phyloP scores from a whole-genome alignment of 2,797 vertebrate genomes.

The Cuculus canorus region DNA sequence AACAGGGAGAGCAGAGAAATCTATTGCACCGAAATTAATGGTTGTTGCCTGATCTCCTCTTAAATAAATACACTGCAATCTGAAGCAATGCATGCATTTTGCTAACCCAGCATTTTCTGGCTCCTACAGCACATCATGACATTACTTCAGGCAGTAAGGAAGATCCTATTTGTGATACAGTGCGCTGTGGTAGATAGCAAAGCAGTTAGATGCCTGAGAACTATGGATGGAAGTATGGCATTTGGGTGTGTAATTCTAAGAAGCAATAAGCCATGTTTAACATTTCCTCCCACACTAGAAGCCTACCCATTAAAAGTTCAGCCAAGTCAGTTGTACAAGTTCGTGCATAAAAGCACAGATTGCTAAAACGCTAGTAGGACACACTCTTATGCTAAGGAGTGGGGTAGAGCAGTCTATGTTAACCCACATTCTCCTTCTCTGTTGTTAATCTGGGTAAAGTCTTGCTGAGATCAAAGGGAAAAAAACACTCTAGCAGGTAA shows the following conservation, averaged over 20 bases:
- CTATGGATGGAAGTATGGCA: conserved; percentile 32
- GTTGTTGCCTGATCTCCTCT: conserved; percentile 19
- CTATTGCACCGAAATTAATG: conserved; percentile 6
- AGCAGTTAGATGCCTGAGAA: conserved; percentile 34
- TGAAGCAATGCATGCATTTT: conserved; percentile 36
- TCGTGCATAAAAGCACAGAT: conserved; percentile 48
- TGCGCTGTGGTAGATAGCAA: background rate
- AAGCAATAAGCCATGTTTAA: conserved; percentile 58
- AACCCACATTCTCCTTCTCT: conserved; percentile 2
- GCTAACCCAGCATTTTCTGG: conserved; percentile 33
- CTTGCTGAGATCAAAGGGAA: conserved; percentile 35
- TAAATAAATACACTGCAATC: conserved; percentile 20
- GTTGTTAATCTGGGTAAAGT: background rate
- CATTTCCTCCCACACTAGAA: conserved; percentile 54
- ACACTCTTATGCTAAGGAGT: conserved; percentile 11
- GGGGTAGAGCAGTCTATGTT: conserved; percentile 8
- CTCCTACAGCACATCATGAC: conserved; percentile 20
- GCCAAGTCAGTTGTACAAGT: conserved; percentile 49
- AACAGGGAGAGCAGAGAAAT: conserved; percentile 28
- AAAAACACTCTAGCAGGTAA: background rate
- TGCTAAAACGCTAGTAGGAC: conserved; percentile 8
- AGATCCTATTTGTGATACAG: conserved; percentile 50
- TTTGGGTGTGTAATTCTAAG: conserved; percentile 47
- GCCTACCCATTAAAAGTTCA: conserved; percentile 45
- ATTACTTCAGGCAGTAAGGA: conserved; percentile 5